A percentile compares a stretch with the other conserved stretches of the same genome.
Conservation (phyloP, 2,888 invertebrate species). For the Omphaloscelis lunosa region DNA sequence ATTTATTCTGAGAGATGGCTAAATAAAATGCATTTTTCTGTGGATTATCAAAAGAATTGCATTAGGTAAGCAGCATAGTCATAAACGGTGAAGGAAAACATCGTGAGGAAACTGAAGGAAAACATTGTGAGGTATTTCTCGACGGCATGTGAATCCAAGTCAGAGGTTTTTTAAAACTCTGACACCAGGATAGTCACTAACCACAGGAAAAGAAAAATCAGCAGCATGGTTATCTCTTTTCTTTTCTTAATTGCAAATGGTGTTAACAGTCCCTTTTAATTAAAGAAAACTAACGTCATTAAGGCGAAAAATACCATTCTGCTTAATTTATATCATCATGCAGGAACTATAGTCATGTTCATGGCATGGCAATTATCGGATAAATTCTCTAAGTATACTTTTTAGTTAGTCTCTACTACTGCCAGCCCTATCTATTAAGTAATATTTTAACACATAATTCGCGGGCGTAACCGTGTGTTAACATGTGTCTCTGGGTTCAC, state of each 20-base stretch:
- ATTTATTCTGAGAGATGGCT: neutral
- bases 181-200: too few relatives aligned
- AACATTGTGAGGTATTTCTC: too few relatives aligned
- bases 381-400: neutral
- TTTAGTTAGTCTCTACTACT: neutral
- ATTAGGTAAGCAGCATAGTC: neutral
- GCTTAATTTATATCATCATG: too few relatives aligned
- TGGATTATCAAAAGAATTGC: neutral
- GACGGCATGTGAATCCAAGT: too few relatives aligned
- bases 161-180: too few relatives aligned
- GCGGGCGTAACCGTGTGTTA: constrained; percentile 64
- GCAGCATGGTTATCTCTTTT: neutral
- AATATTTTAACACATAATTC: constrained; percentile 76
- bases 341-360: neutral
- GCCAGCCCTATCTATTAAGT: constrained; percentile 67
- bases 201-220: too few relatives aligned
- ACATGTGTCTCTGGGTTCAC: constrained; percentile 68
- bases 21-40: neutral
- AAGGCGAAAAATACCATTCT: neutral
- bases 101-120: too few relatives aligned
- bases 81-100: too few relatives aligned
- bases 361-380: too few relatives aligned
- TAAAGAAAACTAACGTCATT: neutral
- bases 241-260: neutral
- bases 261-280: too few relatives aligned